Conservation (phyloP, 2,888 invertebrate genomes). For the Vandiemenella viatica region DNA sequence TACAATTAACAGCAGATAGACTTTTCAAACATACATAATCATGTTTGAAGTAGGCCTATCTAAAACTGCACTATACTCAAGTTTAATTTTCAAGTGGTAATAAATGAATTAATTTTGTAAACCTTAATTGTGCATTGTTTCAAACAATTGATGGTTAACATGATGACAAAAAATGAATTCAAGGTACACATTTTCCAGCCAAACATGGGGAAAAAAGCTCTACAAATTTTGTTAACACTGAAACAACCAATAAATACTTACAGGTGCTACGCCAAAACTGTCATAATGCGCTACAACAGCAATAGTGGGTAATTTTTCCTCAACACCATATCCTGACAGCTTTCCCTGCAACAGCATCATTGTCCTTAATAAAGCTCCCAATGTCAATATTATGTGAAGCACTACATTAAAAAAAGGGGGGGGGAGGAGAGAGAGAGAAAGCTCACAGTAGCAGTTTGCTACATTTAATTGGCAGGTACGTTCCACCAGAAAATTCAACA, state of each 20-base stretch:
- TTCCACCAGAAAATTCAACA: constrained; percentile 5
- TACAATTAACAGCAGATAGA: too few relatives aligned
- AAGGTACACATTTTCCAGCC: too few relatives aligned
- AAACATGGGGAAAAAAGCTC: too few relatives aligned
- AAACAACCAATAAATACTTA: constrained; percentile 45
- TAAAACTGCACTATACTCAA: too few relatives aligned
- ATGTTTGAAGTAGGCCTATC: too few relatives aligned
- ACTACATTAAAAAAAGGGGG: neutral
- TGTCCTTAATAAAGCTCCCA: neutral
- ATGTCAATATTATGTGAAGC: neutral
- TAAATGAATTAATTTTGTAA: too few relatives aligned
- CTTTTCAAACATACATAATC: too few relatives aligned
- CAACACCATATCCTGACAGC: constrained; percentile 53
- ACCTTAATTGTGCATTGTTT: too few relatives aligned
- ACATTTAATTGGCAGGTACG: neutral
- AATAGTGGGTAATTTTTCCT: constrained; percentile 66
- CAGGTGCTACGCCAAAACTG: constrained; percentile 76
- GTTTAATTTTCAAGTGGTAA: too few relatives aligned
- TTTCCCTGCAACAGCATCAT: constrained; percentile 46
- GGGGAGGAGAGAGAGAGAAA: neutral
- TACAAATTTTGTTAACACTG: too few relatives aligned
- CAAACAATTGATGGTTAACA: too few relatives aligned
- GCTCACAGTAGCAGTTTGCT: neutral
- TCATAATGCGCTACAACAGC: constrained; percentile 89
- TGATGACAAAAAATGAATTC: too few relatives aligned